Conservation (phyloP, 2,113 vertebrate species). For the Grammomys surdaster region DNA sequence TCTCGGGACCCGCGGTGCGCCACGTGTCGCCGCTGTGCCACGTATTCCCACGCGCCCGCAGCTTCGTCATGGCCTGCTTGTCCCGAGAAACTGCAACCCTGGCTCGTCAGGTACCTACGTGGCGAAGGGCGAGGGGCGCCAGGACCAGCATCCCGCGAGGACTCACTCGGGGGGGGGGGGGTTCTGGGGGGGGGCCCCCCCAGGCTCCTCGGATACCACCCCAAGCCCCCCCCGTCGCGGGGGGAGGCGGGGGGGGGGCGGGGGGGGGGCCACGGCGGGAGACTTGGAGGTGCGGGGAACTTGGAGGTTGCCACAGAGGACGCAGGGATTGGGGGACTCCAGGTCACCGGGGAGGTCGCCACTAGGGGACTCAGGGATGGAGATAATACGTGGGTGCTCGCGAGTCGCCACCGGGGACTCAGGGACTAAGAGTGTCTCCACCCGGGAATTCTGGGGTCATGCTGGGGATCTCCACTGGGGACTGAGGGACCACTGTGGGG, state of each 20-base stretch:
- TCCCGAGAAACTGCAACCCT: background rate
- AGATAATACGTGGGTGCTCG: background rate
- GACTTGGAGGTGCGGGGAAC: background rate
- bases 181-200: background rate
- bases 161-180: background rate
- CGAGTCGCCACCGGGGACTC: background rate
- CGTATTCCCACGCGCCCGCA: background rate
- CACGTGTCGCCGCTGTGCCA: background rate
- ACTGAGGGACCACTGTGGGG: background rate
- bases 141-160: background rate
- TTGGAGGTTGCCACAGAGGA: background rate
- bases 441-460: background rate
- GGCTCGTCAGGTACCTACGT: conserved; percentile 62
- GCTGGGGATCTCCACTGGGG: background rate
- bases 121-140: background rate
- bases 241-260: background rate
- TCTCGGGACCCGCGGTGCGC: background rate
- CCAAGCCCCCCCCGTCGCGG: background rate
- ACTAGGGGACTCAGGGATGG: background rate
- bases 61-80: conserved; percentile 39
- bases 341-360: background rate
- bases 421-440: background rate
- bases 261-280: no score
- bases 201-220: no score
- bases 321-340: background rate